A percentile compares a stretch with the other conserved stretches of the same genome.
These are phyloP conservation scores for Netelia melanura DNA, from an alignment of 2,888 invertebrate species.

Conservation along the genomic window DNA sequence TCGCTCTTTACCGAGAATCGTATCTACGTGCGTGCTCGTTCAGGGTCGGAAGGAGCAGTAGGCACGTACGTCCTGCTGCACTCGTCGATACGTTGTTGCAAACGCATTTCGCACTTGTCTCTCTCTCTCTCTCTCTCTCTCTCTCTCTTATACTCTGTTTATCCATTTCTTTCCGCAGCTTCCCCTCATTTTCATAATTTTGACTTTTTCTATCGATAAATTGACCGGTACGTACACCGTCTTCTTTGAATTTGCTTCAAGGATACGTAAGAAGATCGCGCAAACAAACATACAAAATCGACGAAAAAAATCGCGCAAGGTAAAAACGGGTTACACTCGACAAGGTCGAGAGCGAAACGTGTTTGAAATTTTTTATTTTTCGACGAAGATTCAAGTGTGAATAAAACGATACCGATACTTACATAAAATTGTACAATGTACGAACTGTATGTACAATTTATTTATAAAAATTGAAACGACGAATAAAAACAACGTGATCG, in stretches of 20 bases:
- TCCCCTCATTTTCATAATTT: constrained; percentile 29
- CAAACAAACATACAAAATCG: too few relatives aligned
- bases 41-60: constrained; percentile 3
- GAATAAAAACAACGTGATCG: not conserved
- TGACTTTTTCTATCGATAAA: constrained; percentile 63
- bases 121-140: not conserved
- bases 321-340: not conserved
- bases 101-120: constrained; percentile 1
- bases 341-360: too few relatives aligned
- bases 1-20: constrained; percentile 36
- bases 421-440: not conserved
- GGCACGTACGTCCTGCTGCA: constrained; percentile 12
- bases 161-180: constrained; percentile 51
- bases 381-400: too few relatives aligned
- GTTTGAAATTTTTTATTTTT: too few relatives aligned
- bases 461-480: not conserved
- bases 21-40: constrained; percentile 45
- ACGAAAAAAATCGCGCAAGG: not conserved
- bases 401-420: not conserved
- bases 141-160: not conserved
- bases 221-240: constrained; percentile 47
- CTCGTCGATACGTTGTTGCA: constrained; percentile 13
- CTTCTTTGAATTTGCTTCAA: constrained; percentile 47
- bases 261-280: too few relatives aligned
- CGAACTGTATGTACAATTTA: too few relatives aligned